These are phyloP conservation scores for Apodemia hepburni DNA, from an alignment of 2,888 invertebrate species.

Conservation along the genomic window DNA sequence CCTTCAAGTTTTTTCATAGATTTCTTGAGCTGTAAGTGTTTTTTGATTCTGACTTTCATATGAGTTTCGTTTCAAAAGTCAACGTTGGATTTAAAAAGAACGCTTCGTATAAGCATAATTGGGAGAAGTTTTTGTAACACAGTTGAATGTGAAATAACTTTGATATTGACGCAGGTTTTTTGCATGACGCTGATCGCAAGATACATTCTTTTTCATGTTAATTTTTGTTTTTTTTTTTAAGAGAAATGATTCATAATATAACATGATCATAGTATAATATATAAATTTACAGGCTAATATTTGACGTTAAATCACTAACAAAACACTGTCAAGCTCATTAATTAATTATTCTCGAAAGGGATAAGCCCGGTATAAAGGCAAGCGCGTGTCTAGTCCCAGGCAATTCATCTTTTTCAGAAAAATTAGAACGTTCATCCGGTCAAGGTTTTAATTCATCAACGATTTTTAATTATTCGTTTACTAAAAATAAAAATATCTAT, in stretches of 20 bases:
- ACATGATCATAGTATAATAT: too few relatives aligned
- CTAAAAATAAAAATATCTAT: too few relatives aligned
- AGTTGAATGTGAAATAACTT: slow-evolving; percentile 64
- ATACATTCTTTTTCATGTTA: slow-evolving; percentile 5
- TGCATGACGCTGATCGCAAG: slow-evolving; percentile 6
- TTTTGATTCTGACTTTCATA: slow-evolving; percentile 54
- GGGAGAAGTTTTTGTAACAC: slow-evolving; percentile 64
- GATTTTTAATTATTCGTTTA: neutral
- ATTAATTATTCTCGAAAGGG: neutral
- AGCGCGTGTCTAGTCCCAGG: neutral
- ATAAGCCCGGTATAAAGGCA: neutral
- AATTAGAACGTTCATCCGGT: neutral
- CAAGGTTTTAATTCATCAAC: neutral
- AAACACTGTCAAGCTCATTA: neutral
- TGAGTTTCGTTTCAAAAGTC: slow-evolving; percentile 53
- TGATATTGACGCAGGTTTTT: slow-evolving; percentile 63
- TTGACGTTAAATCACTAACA: neutral
- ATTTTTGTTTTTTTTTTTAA: neutral
- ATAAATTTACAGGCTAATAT: neutral
- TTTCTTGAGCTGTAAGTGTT: slow-evolving; percentile 53
- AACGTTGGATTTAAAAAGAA: slow-evolving; percentile 63
- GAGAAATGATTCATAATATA: neutral
- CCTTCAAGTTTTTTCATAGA: slow-evolving; percentile 60
- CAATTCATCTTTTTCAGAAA: neutral
- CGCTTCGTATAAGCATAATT: slow-evolving; percentile 71